A percentile compares a stretch with the other conserved stretches of the same genome.
Evolutionary conservation across 2,888 invertebrate species (phyloP).

Genomic region (Branchipolynoe longqiensis): DNA sequence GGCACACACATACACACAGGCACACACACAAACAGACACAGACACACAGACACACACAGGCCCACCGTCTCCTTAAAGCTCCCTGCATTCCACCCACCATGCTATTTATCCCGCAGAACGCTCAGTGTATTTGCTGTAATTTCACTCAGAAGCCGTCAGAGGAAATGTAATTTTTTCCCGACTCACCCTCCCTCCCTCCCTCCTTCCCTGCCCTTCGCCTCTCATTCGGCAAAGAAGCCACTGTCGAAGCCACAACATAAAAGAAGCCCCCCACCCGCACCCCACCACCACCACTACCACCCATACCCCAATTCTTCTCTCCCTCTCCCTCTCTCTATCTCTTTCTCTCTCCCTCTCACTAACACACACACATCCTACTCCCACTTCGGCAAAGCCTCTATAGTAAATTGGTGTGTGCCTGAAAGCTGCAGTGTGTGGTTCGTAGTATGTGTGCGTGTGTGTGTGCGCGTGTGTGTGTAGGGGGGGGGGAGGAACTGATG

Average conservation of each 20-base stretch:
- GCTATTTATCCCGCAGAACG: background rate
- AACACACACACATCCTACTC: no score
- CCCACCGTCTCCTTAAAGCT: no score
- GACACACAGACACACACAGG: no score
- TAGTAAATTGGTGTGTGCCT: background rate
- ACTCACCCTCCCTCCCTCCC: no score
- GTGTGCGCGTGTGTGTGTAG: no score
- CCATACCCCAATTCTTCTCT: background rate
- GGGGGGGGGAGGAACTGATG: background rate
- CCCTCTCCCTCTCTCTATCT: no score
- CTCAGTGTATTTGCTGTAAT: slow-evolving; percentile 5
- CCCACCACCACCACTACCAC: background rate
- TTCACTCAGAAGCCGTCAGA: background rate
- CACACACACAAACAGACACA: no score
- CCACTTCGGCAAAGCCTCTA: background rate
- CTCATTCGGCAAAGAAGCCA: background rate
- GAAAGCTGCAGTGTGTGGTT: background rate
- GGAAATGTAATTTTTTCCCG: slow-evolving; percentile 27
- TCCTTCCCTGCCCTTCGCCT: no score
- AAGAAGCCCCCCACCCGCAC: background rate
- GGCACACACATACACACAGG: no score
- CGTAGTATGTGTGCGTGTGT: no score
- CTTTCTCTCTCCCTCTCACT: no score
- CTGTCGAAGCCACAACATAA: background rate
- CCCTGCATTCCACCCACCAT: background rate